Evolutionary conservation across 2,888 invertebrate species (phyloP), one percentile per base, ranked within the genome.

Genomic region (Nomada ruficornis): DNA sequence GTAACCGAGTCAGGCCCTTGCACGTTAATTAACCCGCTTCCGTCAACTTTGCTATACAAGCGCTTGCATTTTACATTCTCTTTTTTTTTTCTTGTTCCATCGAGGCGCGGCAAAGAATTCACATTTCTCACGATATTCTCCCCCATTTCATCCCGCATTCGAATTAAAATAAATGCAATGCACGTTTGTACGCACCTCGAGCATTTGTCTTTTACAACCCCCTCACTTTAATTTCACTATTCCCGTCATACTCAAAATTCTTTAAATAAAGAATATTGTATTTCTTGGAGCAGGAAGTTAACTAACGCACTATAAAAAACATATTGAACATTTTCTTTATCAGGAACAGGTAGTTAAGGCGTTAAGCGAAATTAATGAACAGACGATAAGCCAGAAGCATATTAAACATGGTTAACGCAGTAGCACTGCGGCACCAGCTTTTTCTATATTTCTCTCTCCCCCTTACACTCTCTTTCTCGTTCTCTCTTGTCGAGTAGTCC

Each of bases 1-100:
- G 60, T 54, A 65, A 78, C 70, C 36, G 20, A 59, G 64, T 29
- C 64, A 36, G 26, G 13, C 36, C 70, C 64, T 70, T 65, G 64
- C 10, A 65, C 63, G 52, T 23, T 80, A 78, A 80, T 80, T 80
- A 80, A 78, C 70, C 60, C 70, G 36, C 60, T 65, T 70, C 54
- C 59, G 60, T 26, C 23, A 52, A 36, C 70, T 60, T 65, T 26
- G 52, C 36, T 29, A 26, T 60, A 65, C 36, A 7, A 23, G 36
- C 26, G 52, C 23, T 13, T 47, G 23, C 50, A 54, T 64, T 64
- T 64, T 36, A 54, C 18, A 63, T 52, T 36, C 47, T 65, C 26
- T 44, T 36, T 42, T 52, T 72, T 72, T 64, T 23, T 42, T 72
- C 63, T 62, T 63, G 36, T 54, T 54, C 52, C 50, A 55, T 57